These are phyloP conservation scores for Zeuzera pyrina DNA, from an alignment of 2,888 invertebrate species.

Conservation along the genomic window DNA sequence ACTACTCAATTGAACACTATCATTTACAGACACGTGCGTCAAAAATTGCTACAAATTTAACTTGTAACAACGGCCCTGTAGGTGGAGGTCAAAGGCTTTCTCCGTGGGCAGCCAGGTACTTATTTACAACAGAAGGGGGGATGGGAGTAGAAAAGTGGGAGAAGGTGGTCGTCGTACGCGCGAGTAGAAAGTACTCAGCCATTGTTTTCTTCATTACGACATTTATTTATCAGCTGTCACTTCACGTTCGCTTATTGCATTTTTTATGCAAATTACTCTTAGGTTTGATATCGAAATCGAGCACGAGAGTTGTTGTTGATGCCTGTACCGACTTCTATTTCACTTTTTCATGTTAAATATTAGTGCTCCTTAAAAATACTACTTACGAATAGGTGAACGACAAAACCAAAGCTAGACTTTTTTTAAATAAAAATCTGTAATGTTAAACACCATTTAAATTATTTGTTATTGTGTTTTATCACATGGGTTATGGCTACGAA, in stretches of 20 bases:
- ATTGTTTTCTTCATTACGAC: constrained; percentile 67
- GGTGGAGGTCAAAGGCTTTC: constrained; percentile 64
- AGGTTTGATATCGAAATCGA: too few species aligned
- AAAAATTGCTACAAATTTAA: constrained; percentile 40
- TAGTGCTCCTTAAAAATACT: too few species aligned
- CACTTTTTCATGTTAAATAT: too few species aligned
- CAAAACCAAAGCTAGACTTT: too few species aligned
- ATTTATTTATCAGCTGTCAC: constrained; percentile 57
- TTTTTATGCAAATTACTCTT: constrained; percentile 58
- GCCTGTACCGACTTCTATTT: too few species aligned
- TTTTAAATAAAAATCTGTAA: too few species aligned
- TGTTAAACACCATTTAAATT: too few species aligned
- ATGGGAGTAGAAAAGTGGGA: constrained; percentile 21
- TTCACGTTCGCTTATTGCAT: constrained; percentile 41
- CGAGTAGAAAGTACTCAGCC: constrained; percentile 55
- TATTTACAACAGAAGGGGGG: constrained; percentile 14
- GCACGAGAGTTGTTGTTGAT: too few species aligned
- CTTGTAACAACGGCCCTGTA: constrained; percentile 42
- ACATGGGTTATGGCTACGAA: constrained; percentile 23
- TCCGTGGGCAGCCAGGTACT: constrained; percentile 39
- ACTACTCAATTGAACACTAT: too few species aligned
- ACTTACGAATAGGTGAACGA: too few species aligned
- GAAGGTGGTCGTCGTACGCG: constrained; percentile 34
- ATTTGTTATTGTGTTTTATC: constrained; percentile 37
- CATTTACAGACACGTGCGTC: constrained; percentile 25